Base-by-base conservation (phyloP, 37 sponge, comb jelly and placozoan genomes). In the Aphrocallistes beatrix region DNA sequence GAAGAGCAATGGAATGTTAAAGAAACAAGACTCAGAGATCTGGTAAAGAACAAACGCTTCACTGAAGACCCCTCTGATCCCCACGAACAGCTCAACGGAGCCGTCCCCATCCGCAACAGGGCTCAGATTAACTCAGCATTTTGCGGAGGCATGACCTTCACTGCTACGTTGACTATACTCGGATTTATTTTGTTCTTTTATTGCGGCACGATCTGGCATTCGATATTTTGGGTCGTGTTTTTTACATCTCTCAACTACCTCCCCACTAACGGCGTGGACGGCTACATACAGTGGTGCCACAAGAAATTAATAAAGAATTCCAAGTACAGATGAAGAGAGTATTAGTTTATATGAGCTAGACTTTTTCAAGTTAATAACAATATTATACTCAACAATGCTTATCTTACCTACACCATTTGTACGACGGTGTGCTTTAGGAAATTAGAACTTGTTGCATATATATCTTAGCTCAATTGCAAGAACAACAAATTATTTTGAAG, bases 261-360 rank as follows among this genome's bases (percentile, higher is more conserved):
- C 17, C 75, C 75, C n/a, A 19, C 75, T 6, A 60, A 60, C n/a
- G 75, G 75, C 8, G 28, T 60, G 75, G 75, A 60, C n/a, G 75
- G 75, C 10, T 60, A 60, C n/a, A 25, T 60, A 32, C 75, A 60
- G 3, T 60, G 75, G 75, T 60, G 75, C 75, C 75, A 60, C n/a
- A 60, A 13, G 75, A 13, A 13, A 19, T 25, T 60, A 13, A 60
- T 60, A 60, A 60, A 60, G 21, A 3, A 13, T 19, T 60, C 75
- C 34, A 60, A 13, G 34, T 60, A 60, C 75, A 3, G 3, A 3
- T 60, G 75, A 60, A 47, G 13, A 47, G n/a, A n/a, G n/a, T n/a
- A n/a, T n/a, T n/a, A n/a, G n/a, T n/a, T n/a, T n/a, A n/a, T n/a
- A n/a, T n/a, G n/a, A n/a, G n/a, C n/a, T n/a, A n/a, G n/a, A n/a